Evolutionary conservation across 2,888 invertebrate species (phyloP), one percentile per base, ranked within the genome.

Genomic region (Graphium colonna): DNA sequence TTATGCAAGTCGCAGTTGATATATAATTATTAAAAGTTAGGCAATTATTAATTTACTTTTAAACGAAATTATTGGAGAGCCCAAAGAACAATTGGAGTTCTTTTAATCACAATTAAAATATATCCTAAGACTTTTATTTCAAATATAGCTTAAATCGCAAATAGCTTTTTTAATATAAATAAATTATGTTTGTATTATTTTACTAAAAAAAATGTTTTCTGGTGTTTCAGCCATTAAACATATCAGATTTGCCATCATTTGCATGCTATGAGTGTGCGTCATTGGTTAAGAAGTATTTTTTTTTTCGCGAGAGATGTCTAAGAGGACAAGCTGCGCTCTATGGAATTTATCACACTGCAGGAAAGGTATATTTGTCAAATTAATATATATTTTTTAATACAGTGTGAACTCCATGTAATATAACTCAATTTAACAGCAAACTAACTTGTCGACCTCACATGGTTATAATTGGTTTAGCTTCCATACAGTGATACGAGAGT

Each of bases 201-300:
- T 26, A 50, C 8, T 46, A 56, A 21, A 21, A 21, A 21, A 2
- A 21, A 3, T n/a, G n/a, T 21, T 21, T 3, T 21, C 5, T 21
- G 21, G 3, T 39, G 12, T 75, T 71, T 18, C 69, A 80, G 79
- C 61, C 70, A 0, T 9, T 74, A 4, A 68, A 57, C 12, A 60
- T 63, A 7, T 61, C 61, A 45, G 71, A 73, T 0, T 59, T 82
- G 1, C 81, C 79, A 4, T 64, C 67, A 1, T 79, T 70, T 62
- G 75, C 73, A 0, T 89, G 88, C 61, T 80, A 65, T 42, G 75
- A 79, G 56, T 89, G 88, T 67, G 74, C 77, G 1, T 66, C 70
- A 0, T 58, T 79, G 21, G 59, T 84, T 4, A 76, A 67, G 40
- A 88, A 85, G 55, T 79, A 69, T 47, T 75, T 77, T 52, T 49